Percentiles rank a stretch among this genome's conserved stretches.
Conservation (phyloP, 64 coral and sea anemone genomes). For the Dendrophyllia cribrosa region DNA sequence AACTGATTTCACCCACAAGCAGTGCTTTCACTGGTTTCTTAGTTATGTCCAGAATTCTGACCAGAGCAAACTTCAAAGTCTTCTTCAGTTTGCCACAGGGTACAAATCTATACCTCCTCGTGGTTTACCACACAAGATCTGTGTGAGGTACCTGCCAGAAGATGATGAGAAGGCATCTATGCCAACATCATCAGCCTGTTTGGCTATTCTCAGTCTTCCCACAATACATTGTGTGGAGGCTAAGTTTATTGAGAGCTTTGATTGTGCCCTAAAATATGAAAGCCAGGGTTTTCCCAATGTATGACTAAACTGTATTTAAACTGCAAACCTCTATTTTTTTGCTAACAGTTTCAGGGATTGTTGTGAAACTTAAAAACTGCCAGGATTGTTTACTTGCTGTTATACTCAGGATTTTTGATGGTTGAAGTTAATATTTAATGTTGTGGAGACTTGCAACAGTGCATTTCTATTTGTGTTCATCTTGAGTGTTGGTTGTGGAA, state of each 20-base stretch:
- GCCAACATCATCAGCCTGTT: conserved; percentile 39
- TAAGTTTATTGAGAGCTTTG: conserved; percentile 46
- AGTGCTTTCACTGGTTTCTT: conserved; percentile 33
- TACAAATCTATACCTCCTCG: conserved; percentile 20
- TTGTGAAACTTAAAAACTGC: too few species aligned
- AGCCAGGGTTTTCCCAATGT: conserved; percentile 27
- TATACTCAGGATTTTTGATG: too few species aligned
- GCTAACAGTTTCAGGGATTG: not conserved
- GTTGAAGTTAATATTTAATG: too few species aligned
- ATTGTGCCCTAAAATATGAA: conserved; percentile 50
- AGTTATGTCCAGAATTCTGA: conserved; percentile 17
- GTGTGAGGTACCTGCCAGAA: conserved; percentile 28
- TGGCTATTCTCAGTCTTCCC: conserved; percentile 48
- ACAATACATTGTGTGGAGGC: conserved; percentile 51
- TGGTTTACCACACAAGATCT: conserved; percentile 22
- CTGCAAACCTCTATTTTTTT: not conserved
- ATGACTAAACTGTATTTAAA: conserved; percentile 4
- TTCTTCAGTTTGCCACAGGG: conserved; percentile 46
- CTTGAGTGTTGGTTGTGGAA: too few species aligned
- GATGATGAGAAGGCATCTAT: conserved; percentile 40
- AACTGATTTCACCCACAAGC: conserved; percentile 4
- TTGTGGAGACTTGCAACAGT: too few species aligned
- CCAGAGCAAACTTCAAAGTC: conserved; percentile 20
- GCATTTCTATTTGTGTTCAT: too few species aligned
- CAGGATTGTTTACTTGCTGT: too few species aligned